Percentiles rank a stretch among this genome's conserved stretches.
Conservation (phyloP, 2,888 invertebrate species). For the Tipula helvola region DNA sequence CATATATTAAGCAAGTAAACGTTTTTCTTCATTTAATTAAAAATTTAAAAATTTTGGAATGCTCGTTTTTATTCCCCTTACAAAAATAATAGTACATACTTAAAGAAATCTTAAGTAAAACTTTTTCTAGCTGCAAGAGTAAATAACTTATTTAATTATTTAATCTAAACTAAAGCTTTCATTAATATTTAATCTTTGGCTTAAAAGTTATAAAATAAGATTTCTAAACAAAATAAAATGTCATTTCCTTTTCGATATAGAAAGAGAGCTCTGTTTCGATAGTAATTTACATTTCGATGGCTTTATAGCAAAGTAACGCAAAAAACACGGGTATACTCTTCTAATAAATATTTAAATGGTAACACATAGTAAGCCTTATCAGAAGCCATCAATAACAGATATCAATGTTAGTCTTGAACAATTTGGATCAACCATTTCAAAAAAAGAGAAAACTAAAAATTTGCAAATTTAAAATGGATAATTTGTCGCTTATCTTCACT, state of each 20-base stretch:
- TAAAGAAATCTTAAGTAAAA: neutral
- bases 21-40: neutral
- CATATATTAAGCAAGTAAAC: neutral
- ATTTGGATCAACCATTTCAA: no score
- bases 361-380: no score
- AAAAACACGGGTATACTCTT: neutral
- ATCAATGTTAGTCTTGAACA: no score
- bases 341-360: no score
- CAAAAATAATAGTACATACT: neutral
- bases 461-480: no score
- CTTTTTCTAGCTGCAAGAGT: neutral
- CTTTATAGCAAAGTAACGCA: neutral
- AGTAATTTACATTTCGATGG: neutral
- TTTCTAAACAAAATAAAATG: neutral
- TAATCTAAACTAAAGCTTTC: neutral
- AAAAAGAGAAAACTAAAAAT: no score
- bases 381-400: no score
- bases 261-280: neutral
- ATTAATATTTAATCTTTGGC: neutral
- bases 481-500: no score
- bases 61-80: neutral
- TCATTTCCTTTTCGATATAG: neutral
- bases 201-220: neutral
- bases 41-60: neutral
- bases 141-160: neutral